Base-by-base conservation (phyloP, 2,888 invertebrate species). In the Cheilosia vulpina region DNA sequence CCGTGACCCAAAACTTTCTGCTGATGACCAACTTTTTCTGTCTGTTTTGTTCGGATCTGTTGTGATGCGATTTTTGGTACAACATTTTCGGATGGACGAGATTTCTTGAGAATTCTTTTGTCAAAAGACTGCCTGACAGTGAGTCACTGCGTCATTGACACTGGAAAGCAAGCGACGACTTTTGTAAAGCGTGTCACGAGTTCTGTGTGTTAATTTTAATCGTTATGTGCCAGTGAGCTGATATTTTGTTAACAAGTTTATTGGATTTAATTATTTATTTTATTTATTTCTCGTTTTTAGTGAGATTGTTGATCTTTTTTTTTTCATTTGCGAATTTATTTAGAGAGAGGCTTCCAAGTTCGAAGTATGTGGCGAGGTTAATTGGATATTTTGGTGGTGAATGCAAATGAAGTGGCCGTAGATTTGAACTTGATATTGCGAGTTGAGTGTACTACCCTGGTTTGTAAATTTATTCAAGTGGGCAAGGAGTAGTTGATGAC, bases 1-100 rank as follows among this genome's bases (percentile, higher is more conserved):
- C 83, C 83, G 73, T 83, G 83, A 83, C 83, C 79, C 73, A 83
- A 83, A 79, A 84, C 45, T 69, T 79, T 75, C 69, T 66, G 83
- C 83, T 84, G 69, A 84, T 84, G 69, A 84, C 79, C 83, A 78
- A 83, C 66, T 62, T 62, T 21, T 60, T 71, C 27, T 62, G 45
- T 68, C 58, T 66, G 21, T 57, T 17, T 15, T 15, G 62, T 24
- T 45, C 19, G 15, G 7, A 31, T 55, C 38, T 47, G 47, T 19
- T 24, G n/a, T 38, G 47, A 55, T 71, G 52, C 41, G 55, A 55
- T 82, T 69, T 68, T 66, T 57, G 68, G 57, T 43, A 63, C 45
- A 75, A 50, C 34, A 53, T 75, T 73, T 73, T 68, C 11, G 43
- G 63, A 73, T 65, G 71, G 53, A 73, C 79, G 58, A 71, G 43